These are phyloP conservation scores for Strigamia transsilvanica DNA, from an alignment of 2,888 invertebrate genomes.

Conservation along the genomic window DNA sequence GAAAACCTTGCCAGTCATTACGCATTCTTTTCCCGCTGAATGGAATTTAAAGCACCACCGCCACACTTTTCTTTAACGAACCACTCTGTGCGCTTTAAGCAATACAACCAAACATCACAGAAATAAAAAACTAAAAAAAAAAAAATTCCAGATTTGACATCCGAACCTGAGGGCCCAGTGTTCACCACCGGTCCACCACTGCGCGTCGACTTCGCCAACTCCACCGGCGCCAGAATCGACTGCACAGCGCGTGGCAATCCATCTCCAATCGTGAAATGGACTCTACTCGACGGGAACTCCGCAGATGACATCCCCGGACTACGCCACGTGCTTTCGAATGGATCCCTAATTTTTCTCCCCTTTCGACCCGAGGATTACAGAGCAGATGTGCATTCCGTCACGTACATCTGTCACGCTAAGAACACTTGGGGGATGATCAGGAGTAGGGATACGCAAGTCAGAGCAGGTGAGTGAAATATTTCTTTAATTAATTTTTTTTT, in stretches of 20 bases:
- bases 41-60: too few relatives aligned
- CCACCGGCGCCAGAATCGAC: conserved; percentile 61
- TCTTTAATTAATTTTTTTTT: too few relatives aligned
- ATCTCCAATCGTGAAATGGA: conserved; percentile 59
- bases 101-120: too few relatives aligned
- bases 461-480: conserved; percentile 59
- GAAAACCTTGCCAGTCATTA: too few relatives aligned
- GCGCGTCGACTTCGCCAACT: conserved; percentile 61
- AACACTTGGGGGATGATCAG: conserved; percentile 59
- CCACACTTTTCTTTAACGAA: too few relatives aligned
- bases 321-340: conserved; percentile 59
- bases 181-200: conserved; percentile 53
- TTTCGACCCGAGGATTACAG: conserved; percentile 58
- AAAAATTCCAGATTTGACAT: neutral
- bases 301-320: conserved; percentile 59
- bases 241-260: conserved; percentile 61
- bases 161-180: conserved; percentile 52
- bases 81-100: too few relatives aligned
- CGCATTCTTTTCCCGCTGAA: too few relatives aligned
- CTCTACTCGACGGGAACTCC: conserved; percentile 60
- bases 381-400: conserved; percentile 59
- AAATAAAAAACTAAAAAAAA: too few relatives aligned
- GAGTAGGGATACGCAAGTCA: conserved; percentile 59
- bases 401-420: conserved; percentile 59
- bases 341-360: conserved; percentile 59